These are phyloP conservation scores for Plotosus lineatus DNA, from an alignment of 2,113 vertebrate species.

Conservation along the genomic window DNA sequence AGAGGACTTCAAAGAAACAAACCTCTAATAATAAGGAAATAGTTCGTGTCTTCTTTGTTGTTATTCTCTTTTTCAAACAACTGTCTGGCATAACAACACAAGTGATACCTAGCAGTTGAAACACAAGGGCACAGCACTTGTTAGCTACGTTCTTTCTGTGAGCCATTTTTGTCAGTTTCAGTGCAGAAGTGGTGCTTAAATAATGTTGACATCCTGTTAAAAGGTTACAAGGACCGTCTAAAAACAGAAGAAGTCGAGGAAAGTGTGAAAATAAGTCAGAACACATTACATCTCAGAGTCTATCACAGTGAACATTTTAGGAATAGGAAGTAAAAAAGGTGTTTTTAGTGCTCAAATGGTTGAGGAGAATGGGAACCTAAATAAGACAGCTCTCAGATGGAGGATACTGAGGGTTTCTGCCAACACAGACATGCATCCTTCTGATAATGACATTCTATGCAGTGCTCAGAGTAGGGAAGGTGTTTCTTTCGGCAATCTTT, in stretches of 20 bases:
- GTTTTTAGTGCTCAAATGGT: background rate
- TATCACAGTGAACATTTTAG: background rate
- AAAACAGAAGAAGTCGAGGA: constrained; percentile 63
- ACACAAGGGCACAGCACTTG: background rate
- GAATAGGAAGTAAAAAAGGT: background rate
- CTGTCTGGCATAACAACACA: background rate
- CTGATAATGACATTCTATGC: constrained; percentile 36
- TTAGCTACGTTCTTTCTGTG: constrained; percentile 34
- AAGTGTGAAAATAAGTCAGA: constrained; percentile 51
- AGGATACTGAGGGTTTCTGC: background rate
- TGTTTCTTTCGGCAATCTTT: constrained; percentile 52
- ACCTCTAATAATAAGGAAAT: background rate
- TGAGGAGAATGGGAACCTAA: background rate
- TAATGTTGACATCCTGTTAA: constrained; percentile 62
- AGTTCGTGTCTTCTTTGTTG: background rate
- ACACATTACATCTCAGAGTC: constrained; percentile 30
- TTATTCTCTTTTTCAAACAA: background rate
- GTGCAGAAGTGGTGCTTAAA: constrained; percentile 62
- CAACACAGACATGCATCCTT: constrained; percentile 7
- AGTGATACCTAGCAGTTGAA: background rate
- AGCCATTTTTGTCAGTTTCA: constrained; percentile 57
- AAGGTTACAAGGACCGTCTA: constrained; percentile 61
- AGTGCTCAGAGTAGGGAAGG: constrained; percentile 37
- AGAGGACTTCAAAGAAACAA: background rate
- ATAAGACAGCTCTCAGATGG: background rate